Base-by-base conservation (phyloP, 1,140 invertebrate genomes). In the Manduca sexta region DNA sequence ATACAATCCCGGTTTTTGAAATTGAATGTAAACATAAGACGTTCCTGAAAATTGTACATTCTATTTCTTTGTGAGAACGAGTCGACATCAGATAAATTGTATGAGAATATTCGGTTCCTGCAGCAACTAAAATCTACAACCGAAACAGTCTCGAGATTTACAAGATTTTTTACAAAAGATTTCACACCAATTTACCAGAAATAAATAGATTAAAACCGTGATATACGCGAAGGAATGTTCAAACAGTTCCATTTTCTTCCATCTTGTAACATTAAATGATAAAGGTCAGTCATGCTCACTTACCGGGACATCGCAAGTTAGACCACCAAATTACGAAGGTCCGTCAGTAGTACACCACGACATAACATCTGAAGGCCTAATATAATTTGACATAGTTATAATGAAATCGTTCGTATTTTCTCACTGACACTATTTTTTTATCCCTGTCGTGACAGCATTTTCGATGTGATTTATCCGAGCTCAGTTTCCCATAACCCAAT, bases 401-500 rank as follows among this genome's bases (percentile, higher is more conserved):
- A 79, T 75, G 71, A 72, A 80, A 74, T 71, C 66, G 63, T 62
- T 57, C 64, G 52, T 62, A 55, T 53, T 64, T 73, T 74, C 65
- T 54, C 61, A 63, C 56, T 73, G 67, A 60, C 57, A 64, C 68
- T 50, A 63, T 65, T 74, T 83, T 81, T 80, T 79, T 72, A 66
- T 58, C 52, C 30, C 46, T 45, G 42, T 80, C 80, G 80, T 81
- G 80, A 84, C 74, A 74, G 59, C 69, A 71, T 74, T 79, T 79
- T 67, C 59, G 64, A 70, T 69, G 77, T 76, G 75, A 81, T 76
- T 80, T 78, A 81, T 69, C 66, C 63, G 51, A 45, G 54, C 47
- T 64, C 60, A 51, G 69, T 63, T 84, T 84, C 80, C 76, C 76
- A 81, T 81, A 81, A 75, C 67, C 64, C 66, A 74, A 73, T 81